A percentile compares a stretch with the other conserved stretches of the same genome.
phyloP scores from a whole-genome alignment of 2,888 invertebrate species.

The Rhagophthalmus giganteus region DNA sequence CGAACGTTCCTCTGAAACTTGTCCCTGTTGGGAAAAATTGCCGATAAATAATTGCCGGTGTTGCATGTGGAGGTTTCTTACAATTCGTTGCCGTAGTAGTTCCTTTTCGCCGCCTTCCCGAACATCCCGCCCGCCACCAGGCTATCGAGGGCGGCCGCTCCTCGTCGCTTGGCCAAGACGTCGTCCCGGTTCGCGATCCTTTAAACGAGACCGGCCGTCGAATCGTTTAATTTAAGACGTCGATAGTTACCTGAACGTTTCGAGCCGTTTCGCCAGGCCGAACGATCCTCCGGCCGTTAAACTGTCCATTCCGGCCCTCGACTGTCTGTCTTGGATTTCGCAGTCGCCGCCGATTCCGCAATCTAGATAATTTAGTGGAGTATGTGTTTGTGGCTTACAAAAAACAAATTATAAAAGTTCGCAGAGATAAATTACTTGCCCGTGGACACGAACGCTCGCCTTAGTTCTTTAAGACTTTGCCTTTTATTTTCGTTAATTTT shows the following conservation, averaged over 20 bases:
- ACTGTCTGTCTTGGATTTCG: constrained; percentile 11
- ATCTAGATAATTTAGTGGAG: constrained; percentile 4
- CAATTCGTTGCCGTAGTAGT: constrained; percentile 14
- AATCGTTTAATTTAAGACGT: too few relatives aligned
- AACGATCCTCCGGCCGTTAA: constrained; percentile 17
- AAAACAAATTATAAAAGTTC: not conserved
- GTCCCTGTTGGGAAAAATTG: not conserved
- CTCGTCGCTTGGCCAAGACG: not conserved
- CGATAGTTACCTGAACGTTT: constrained; percentile 16
- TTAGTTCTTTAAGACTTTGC: too few relatives aligned
- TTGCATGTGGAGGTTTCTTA: too few relatives aligned
- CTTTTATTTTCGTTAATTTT: not conserved
- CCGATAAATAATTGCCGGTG: too few relatives aligned
- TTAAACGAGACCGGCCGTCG: too few relatives aligned
- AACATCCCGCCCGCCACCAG: constrained; percentile 36
- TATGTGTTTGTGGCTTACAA: not conserved
- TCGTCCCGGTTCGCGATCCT: not conserved
- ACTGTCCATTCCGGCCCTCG: constrained; percentile 17
- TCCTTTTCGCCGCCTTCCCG: constrained; percentile 31
- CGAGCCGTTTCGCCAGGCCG: constrained; percentile 19
- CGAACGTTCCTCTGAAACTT: constrained; percentile 19
- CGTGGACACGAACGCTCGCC: too few relatives aligned
- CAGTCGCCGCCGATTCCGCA: constrained; percentile 16
- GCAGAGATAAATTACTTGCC: too few relatives aligned
- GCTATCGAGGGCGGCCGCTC: constrained; percentile 29